Conservation (phyloP, 2,113 vertebrate genomes). For the Dipodomys stephensi region DNA sequence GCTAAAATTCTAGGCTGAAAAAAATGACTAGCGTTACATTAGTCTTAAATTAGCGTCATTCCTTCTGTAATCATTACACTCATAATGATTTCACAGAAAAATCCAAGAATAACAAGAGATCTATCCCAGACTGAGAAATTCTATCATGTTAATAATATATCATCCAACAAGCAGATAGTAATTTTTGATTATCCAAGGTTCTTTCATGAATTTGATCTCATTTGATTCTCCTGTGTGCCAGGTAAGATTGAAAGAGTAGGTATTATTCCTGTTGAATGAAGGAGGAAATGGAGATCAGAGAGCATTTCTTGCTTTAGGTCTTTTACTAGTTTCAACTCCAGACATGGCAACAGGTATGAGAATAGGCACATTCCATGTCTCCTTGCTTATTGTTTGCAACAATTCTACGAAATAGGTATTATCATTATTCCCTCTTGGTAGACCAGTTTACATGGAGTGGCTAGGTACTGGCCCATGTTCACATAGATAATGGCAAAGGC, state of each 20-base stretch:
- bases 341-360: neutral
- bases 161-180: neutral
- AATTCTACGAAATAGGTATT: neutral
- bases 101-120: conserved; percentile 73
- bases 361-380: neutral
- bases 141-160: conserved; percentile 56
- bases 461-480: neutral
- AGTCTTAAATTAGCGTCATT: conserved; percentile 64
- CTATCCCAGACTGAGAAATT: neutral
- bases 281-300: neutral
- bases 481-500: neutral
- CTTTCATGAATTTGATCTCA: conserved; percentile 17
- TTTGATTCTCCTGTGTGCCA: neutral
- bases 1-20: conserved; percentile 49
- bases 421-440: neutral
- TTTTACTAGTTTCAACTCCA: conserved; percentile 13
- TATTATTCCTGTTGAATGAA: neutral
- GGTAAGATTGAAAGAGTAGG: neutral
- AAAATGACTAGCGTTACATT: conserved; percentile 62
- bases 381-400: neutral
- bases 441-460: neutral
- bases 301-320: conserved; percentile 24
- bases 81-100: conserved; percentile 63
- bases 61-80: conserved; percentile 54
- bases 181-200: conserved; percentile 49